These are phyloP conservation scores for Lordiphosa collinella DNA, from an alignment of 1,140 invertebrate species.

Conservation along the genomic window DNA sequence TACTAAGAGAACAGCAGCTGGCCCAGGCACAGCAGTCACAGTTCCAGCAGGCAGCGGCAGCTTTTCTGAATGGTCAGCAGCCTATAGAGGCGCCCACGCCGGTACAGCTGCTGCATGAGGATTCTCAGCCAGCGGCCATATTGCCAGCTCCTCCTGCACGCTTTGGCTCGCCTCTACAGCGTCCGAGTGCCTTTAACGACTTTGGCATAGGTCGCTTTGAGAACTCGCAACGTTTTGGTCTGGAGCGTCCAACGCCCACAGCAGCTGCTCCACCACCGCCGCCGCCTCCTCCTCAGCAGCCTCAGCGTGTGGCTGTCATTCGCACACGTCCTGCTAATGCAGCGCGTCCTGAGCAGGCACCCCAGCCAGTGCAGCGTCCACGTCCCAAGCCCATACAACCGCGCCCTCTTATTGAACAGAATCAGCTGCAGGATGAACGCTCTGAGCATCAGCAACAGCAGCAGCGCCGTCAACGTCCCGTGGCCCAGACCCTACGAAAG, in stretches of 20 bases:
- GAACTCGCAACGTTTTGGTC: slow-evolving; percentile 53
- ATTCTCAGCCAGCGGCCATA: slow-evolving; percentile 80
- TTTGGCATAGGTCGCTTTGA: slow-evolving; percentile 70
- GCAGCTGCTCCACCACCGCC: slow-evolving; percentile 32
- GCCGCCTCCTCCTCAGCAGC: slow-evolving; percentile 10
- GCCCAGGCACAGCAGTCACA: slow-evolving; percentile 80
- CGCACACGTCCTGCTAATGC: slow-evolving; percentile 41
- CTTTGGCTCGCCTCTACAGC: slow-evolving; percentile 64
- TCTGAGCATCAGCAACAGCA: slow-evolving; percentile 38
- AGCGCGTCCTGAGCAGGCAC: slow-evolving; percentile 49
- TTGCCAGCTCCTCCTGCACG: slow-evolving; percentile 79
- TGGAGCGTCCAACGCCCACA: slow-evolving; percentile 50
- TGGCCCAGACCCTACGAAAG: slow-evolving; percentile 86
- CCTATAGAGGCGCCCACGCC: slow-evolving; percentile 76
- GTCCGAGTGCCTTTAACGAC: slow-evolving; percentile 60
- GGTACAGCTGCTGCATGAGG: slow-evolving; percentile 59
- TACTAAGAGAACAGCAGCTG: slow-evolving; percentile 64
- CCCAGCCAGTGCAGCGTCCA: slow-evolving; percentile 36
- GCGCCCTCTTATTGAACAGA: slow-evolving; percentile 67
- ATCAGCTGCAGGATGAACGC: slow-evolving; percentile 61
- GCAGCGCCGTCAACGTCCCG: slow-evolving; percentile 79
- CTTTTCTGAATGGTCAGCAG: slow-evolving; percentile 74
- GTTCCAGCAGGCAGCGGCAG: slow-evolving; percentile 78
- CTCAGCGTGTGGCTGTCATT: slow-evolving; percentile 49
- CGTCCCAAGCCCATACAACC: slow-evolving; percentile 65